These are phyloP conservation scores for Cyanoramphus novaezelandiae DNA, from an alignment of 2,113 vertebrate genomes.

Conservation along the genomic window DNA sequence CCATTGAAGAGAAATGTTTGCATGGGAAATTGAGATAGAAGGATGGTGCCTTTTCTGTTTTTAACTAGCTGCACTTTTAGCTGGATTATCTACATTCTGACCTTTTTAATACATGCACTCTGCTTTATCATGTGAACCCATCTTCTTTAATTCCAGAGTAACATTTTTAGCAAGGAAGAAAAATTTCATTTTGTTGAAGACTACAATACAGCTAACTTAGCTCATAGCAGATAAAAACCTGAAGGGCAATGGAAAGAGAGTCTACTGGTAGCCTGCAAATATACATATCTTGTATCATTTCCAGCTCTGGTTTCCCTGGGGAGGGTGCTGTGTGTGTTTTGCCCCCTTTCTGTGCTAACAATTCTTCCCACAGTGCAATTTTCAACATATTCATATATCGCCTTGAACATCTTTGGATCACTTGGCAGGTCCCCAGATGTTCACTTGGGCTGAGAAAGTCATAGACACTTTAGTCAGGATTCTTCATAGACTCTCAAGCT, in stretches of 20 bases:
- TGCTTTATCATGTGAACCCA: neutral
- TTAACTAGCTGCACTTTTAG: neutral
- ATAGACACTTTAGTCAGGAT: neutral
- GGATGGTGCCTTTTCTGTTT: neutral
- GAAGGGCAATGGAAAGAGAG: neutral
- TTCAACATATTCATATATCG: neutral
- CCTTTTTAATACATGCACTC: neutral
- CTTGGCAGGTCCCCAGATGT: neutral
- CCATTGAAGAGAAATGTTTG: slow-evolving; percentile 11
- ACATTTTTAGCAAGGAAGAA: neutral
- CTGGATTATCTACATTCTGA: neutral
- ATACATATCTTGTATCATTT: neutral
- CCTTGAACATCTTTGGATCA: neutral
- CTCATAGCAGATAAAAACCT: neutral
- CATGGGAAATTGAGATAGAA: neutral
- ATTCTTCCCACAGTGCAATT: neutral
- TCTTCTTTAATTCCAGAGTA: neutral
- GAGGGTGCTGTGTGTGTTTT: neutral
- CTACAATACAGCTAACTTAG: neutral
- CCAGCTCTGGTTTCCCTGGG: neutral
- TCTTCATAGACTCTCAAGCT: slow-evolving; percentile 17
- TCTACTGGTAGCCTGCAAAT: neutral
- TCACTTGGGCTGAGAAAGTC: neutral
- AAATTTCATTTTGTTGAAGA: neutral
- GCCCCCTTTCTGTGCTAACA: neutral